Base-by-base conservation (phyloP, 2,888 invertebrate species). In the Zonitis immaculata region DNA sequence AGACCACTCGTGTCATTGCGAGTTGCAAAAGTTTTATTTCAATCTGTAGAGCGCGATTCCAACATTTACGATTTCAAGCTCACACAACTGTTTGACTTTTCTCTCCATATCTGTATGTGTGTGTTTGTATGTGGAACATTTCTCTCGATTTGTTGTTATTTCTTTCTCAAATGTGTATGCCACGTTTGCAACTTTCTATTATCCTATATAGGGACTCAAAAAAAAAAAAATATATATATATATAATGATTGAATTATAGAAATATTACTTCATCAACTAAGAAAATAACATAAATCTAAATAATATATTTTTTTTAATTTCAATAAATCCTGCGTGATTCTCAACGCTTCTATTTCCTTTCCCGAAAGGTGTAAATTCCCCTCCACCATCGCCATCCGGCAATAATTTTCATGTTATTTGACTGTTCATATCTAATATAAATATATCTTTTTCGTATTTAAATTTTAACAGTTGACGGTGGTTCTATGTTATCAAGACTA, bases 1-100 rank as follows among this genome's bases (percentile, higher is more conserved):
- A 80, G 78, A 78, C 77, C 80, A 80, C 79, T 79, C 78, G 79
- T 78, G 80, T 79, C 79, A 78, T 77, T 76, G 73, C 76, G 77
- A 79, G 79, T 79, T 56, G 44, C 57, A 47, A 57, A 60, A 62
- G 57, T 62, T 62, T 62, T 55, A 35, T 49, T 51, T 58, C 56
- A 39, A 39, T 39, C 20, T 39, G n/a, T n/a, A 39, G 39, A 16
- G 39, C 39, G 18, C 18, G 18, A 35, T 18, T 16, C 35, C 9
- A 35, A 35, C 35, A 35, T 35, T 35, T 35, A 16, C 9, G 9
- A 35, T 3, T 35, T 35, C 18, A 35, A 35, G 9, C 35, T 18
- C 35, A 9, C 16, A 35, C 18, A 5, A 12, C 9, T 35, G 18
- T 35, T 4, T 35, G 11, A 32, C 32, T 14, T 32, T 32, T 32